phyloP scores from a whole-genome alignment of 2,113 vertebrate genomes.

The Eretmochelys imbricata region DNA sequence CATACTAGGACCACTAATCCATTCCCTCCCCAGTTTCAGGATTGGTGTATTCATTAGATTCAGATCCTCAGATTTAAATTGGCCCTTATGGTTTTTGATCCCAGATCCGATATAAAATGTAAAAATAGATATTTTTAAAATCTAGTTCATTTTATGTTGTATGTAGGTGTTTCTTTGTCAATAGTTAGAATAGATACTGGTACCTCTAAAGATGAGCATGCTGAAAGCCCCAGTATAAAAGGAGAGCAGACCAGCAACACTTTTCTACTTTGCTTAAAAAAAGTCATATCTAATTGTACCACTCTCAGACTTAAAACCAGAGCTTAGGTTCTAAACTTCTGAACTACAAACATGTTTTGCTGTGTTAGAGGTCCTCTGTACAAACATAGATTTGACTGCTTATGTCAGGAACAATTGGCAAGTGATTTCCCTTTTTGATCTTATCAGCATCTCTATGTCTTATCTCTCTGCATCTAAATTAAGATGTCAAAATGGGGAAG shows the following conservation, averaged over 20 bases:
- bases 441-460: not conserved
- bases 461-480: not conserved
- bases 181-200: not conserved
- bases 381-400: not conserved
- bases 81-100: not conserved
- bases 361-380: not conserved
- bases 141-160: not conserved
- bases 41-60: not conserved
- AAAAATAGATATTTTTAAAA: not conserved
- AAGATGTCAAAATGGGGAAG: not conserved
- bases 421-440: not conserved
- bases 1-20: not conserved
- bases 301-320: not conserved
- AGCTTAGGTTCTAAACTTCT: not conserved
- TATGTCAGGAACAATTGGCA: not conserved
- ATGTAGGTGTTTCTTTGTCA: not conserved
- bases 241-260: not conserved
- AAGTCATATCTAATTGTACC: not conserved
- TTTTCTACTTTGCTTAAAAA: not conserved
- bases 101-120: not conserved
- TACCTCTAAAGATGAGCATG: not conserved
- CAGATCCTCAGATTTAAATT: not conserved
- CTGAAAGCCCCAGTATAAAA: too few relatives aligned
- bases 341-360: constrained; percentile 7
- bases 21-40: not conserved